Conservation (phyloP, 2,888 invertebrate species). For the Rhabditoides inermis region DNA sequence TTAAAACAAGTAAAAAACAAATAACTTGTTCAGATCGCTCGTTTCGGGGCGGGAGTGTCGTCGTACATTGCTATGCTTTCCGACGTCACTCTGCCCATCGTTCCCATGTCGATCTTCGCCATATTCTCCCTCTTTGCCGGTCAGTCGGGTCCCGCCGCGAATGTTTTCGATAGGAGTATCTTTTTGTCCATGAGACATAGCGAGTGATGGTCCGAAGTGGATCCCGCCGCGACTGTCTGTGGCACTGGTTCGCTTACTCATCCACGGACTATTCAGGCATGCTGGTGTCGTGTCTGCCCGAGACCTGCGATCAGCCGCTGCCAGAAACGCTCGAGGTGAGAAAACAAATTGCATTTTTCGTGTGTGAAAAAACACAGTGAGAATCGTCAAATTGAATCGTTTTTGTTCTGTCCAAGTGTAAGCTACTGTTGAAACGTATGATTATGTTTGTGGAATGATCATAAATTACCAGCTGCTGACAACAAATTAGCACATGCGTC, state of each 20-base stretch:
- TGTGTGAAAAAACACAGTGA: too few relatives aligned
- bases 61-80: conserved; percentile 50
- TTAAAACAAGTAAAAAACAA: neutral
- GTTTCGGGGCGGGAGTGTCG: conserved; percentile 50
- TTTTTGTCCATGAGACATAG: conserved; percentile 8
- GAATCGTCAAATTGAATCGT: too few relatives aligned
- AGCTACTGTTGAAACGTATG: too few relatives aligned
- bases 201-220: too few relatives aligned
- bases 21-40: conserved; percentile 31
- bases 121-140: conserved; percentile 51
- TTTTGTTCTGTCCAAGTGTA: too few relatives aligned
- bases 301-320: conserved; percentile 49
- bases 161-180: conserved; percentile 7
- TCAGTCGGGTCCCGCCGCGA: too few relatives aligned
- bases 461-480: too few relatives aligned
- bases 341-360: too few relatives aligned
- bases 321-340: conserved; percentile 47
- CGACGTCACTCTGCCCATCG: conserved; percentile 48
- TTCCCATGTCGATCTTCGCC: conserved; percentile 52
- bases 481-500: too few relatives aligned
- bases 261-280: too few relatives aligned
- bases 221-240: neutral
- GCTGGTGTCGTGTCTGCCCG: conserved; percentile 48
- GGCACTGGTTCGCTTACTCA: too few relatives aligned
- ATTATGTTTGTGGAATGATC: too few relatives aligned